Percentiles rank a stretch among this genome's conserved stretches.
Conservation (phyloP, 2,113 vertebrate genomes). For the Thymallus thymallus region DNA sequence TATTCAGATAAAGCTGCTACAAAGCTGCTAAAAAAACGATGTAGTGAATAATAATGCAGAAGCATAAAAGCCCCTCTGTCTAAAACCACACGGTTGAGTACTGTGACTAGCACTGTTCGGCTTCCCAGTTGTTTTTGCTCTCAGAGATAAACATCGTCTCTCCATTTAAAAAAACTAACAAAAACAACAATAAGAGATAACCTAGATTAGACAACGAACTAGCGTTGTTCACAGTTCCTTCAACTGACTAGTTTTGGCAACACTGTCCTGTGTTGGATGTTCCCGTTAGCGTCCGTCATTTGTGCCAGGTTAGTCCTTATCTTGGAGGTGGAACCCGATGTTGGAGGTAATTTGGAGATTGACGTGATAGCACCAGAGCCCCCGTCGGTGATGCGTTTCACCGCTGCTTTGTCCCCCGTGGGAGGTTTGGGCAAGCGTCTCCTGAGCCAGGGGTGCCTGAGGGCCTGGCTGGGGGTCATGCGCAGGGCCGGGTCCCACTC, state of each 20-base stretch:
- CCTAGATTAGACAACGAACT: no score
- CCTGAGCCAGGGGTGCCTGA: conserved; percentile 93
- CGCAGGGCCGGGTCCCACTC: conserved; percentile 93
- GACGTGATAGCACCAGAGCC: conserved; percentile 87
- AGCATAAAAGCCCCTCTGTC: no score
- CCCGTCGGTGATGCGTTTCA: conserved; percentile 82
- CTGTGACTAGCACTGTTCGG: no score
- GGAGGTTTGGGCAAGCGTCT: conserved; percentile 94
- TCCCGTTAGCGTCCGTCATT: conserved; percentile 96
- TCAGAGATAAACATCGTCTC: no score
- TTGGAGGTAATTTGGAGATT: conserved; percentile 92
- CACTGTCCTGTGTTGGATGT: conserved; percentile 96
- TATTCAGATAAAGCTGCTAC: background rate
- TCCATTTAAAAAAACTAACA: no score
- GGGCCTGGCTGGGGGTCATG: conserved; percentile 93
- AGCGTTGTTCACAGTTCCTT: conserved; percentile 28
- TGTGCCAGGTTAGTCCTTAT: conserved; percentile 95
- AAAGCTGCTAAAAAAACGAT: background rate
- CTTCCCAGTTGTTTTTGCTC: no score
- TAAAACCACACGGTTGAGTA: no score
- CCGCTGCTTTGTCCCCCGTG: conserved; percentile 79
- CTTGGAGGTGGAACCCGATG: conserved; percentile 89
- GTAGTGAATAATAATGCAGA: no score
- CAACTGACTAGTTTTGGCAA: conserved; percentile 98
- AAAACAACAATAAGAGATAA: no score